phyloP scores from a whole-genome alignment of 2,797 vertebrate species.

The Acanthurus lineatus region DNA sequence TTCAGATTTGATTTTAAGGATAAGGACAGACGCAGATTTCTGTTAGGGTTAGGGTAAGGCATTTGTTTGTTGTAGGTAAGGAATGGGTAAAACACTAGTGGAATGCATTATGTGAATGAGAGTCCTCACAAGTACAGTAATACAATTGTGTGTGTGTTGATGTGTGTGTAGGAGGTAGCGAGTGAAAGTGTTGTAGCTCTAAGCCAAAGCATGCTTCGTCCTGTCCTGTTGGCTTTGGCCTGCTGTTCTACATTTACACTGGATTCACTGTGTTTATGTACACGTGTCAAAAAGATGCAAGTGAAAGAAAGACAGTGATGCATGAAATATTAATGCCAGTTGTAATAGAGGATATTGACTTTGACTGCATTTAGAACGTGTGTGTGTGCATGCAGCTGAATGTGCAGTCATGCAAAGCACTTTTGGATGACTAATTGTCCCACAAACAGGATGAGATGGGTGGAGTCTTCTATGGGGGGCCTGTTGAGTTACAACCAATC shows the following conservation, averaged over 20 bases:
- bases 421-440: conserved; percentile 66
- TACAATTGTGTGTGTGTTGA: background rate
- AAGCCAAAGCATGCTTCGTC: conserved; percentile 35
- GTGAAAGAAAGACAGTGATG: conserved; percentile 11
- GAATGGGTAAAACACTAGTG: too few species aligned
- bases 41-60: too few species aligned
- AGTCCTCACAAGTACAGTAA: too few species aligned
- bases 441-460: conserved; percentile 72
- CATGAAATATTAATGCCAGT: conserved; percentile 29
- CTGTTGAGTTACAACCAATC: conserved; percentile 80
- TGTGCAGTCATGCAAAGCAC: conserved; percentile 39
- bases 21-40: too few species aligned
- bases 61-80: too few species aligned
- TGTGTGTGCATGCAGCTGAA: conserved; percentile 18
- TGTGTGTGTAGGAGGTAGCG: background rate
- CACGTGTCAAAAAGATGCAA: conserved; percentile 45
- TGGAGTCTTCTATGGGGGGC: conserved; percentile 73
- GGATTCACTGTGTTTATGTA: conserved; percentile 14
- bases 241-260: conserved; percentile 39
- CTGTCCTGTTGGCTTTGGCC: conserved; percentile 34
- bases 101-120: background rate
- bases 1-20: too few species aligned
- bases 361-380: conserved; percentile 1
- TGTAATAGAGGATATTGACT: conserved; percentile 28
- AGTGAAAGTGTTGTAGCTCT: conserved; percentile 6